Base-by-base conservation (phyloP, 2,888 invertebrate species). In the Zeuzera pyrina region DNA sequence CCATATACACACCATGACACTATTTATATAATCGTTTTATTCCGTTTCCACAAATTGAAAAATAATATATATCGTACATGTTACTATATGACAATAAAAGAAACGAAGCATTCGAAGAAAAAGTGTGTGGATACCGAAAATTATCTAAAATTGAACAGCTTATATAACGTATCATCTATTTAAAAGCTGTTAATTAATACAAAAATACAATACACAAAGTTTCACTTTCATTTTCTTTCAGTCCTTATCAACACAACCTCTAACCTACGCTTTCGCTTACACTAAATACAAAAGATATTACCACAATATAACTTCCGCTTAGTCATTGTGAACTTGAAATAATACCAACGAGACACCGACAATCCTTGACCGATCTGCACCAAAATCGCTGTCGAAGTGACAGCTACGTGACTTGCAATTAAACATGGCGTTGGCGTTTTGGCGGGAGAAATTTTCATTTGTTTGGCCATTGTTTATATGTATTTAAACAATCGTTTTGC, bases 221-320 rank as follows among this genome's bases (percentile, higher is more conserved):
- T 39, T 31, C 47, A 49, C 49, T 48, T 42, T 48, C 40, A 42
- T 38, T 46, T 47, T 48, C 44, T 40, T 40, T 38, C 25, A 25
- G 7, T 12, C 7, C 25, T n/a, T n/a, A n/a, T n/a, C 11, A 10
- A 12, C 12, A 8, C 13, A 10, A 67, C 70, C 65, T 61, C 43
- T 56, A 56, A 69, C 74, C 69, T 57, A 45, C 31, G 61, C 77
- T 77, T 77, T 77, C 78, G 50, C 76, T 64, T 53, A 30, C 42
- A 35, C 44, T 36, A 43, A 52, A 49, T 49, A 58, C 42, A 52
- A 69, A 59, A 28, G 28, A 28, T 65, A 65, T 53, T 39, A 45
- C 43, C 14, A 26, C 24, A 29, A 31, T 37, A 8, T 16, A 28
- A 52, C 38, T 57, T 65, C 53, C 60, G 71, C 63, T 32, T 41